Base-by-base conservation (phyloP, 2,888 invertebrate genomes). In the Leptarthrus brevirostris region DNA sequence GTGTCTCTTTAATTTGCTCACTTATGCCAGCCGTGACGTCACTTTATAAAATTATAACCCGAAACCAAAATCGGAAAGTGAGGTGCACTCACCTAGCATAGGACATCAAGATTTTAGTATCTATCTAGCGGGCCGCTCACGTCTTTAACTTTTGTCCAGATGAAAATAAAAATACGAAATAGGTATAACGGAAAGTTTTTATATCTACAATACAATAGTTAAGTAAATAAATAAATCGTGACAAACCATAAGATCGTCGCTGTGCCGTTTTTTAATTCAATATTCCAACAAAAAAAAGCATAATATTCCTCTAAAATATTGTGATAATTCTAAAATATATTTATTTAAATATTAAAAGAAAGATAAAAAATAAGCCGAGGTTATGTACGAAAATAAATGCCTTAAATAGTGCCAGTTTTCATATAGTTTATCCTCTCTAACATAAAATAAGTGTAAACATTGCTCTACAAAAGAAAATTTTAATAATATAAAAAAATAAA, bases 111-210 rank as follows among this genome's bases (percentile, higher is more conserved):
- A 3, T n/a, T 40, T 40, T 12, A 40, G 40, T 40, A 30, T 40
- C 40, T 12, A 8, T 44, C 64, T 22, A 14, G 47, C 40, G 61
- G 30, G 61, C 61, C 14, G 24, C 40, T 20, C 14, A 44, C 40
- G 64, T 40, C 64, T 44, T 44, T 64, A 24, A 16, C 18, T 47
- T 44, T 64, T 36, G n/a, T 49, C 64, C 64, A 44, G 64, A 64
- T 64, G 64, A 64, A 64, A 64, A 64, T 64, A 64, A 64, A 64
- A 64, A 64, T 44, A 64, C 64, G 44, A 64, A 24, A 64, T 40
- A 64, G 44, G 44, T 44, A 44, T 64, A 64, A 44, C 22, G 44
- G 64, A 64, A 64, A 44, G 61, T 40, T 18, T 61, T 61, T 44
- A 24, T 47, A 64, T 3, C 44, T 12, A 24, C 18, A 49, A 12